Conservation (phyloP, 2,888 invertebrate species). For the Phengaris alcon region DNA sequence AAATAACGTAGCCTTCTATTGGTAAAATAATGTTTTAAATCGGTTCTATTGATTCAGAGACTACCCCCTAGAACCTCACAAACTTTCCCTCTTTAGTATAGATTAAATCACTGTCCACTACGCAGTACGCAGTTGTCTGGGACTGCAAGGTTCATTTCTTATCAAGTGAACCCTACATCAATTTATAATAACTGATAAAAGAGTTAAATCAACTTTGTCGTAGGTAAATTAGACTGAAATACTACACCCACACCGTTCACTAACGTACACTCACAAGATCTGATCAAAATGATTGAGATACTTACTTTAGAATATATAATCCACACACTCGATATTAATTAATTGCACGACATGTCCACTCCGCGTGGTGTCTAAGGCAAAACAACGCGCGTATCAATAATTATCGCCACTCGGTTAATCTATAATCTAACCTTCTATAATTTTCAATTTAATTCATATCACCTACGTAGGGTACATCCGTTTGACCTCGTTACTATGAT, state of each 20-base stretch:
- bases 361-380: conserved; percentile 37
- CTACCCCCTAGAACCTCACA: too few relatives aligned
- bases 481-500: conserved; percentile 11
- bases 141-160: not conserved
- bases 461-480: not conserved
- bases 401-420: not conserved
- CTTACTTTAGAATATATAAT: not conserved
- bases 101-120: not conserved
- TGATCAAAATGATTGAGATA: not conserved
- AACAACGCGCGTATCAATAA: conserved; percentile 37
- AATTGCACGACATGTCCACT: conserved; percentile 35
- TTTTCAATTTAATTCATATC: conserved; percentile 11
- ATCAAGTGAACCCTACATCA: not conserved
- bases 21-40: too few relatives aligned
- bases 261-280: not conserved
- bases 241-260: not conserved
- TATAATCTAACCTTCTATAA: conserved; percentile 12
- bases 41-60: too few relatives aligned
- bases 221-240: too few relatives aligned
- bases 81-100: not conserved
- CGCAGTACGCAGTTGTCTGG: not conserved
- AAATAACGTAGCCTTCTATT: too few relatives aligned
- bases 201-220: too few relatives aligned
- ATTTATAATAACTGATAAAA: too few relatives aligned
- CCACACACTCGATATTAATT: conserved; percentile 19